Percentiles rank a stretch among this genome's conserved stretches.
Evolutionary conservation across 2,797 vertebrate genomes (phyloP).

Genomic region (Darevskia nairensis): DNA sequence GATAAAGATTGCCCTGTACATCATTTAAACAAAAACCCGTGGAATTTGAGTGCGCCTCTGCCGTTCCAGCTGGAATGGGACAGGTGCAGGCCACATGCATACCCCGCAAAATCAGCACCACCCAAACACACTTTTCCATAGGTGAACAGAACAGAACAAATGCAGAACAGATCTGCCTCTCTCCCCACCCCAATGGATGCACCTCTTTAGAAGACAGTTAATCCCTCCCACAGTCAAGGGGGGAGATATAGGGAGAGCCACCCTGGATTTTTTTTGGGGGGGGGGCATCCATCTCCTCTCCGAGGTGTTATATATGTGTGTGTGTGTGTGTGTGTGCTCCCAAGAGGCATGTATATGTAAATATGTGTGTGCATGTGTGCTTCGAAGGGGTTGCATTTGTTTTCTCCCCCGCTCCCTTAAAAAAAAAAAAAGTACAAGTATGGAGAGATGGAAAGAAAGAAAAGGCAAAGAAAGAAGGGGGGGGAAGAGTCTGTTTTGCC

Average conservation of each 20-base stretch:
- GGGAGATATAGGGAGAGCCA: not conserved
- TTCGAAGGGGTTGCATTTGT: not conserved
- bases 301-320: not conserved
- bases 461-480: conserved; percentile 62
- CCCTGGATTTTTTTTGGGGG: not conserved
- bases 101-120: not conserved
- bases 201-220: not conserved
- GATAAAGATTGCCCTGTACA: too few relatives aligned
- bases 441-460: conserved; percentile 43
- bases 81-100: not conserved
- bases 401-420: conserved; percentile 54
- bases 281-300: not conserved
- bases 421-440: not conserved
- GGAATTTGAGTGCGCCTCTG: too few relatives aligned
- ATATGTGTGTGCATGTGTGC: not conserved
- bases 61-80: too few relatives aligned
- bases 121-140: not conserved
- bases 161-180: not conserved
- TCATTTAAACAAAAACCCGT: too few relatives aligned
- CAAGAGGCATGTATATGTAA: not conserved
- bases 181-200: not conserved
- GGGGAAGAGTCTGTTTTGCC: conserved; percentile 79
- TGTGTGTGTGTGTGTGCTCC: not conserved
- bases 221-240: not conserved
- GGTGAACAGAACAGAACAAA: not conserved